Base-by-base conservation (phyloP, 2,888 invertebrate species). In the Netelia melanura region DNA sequence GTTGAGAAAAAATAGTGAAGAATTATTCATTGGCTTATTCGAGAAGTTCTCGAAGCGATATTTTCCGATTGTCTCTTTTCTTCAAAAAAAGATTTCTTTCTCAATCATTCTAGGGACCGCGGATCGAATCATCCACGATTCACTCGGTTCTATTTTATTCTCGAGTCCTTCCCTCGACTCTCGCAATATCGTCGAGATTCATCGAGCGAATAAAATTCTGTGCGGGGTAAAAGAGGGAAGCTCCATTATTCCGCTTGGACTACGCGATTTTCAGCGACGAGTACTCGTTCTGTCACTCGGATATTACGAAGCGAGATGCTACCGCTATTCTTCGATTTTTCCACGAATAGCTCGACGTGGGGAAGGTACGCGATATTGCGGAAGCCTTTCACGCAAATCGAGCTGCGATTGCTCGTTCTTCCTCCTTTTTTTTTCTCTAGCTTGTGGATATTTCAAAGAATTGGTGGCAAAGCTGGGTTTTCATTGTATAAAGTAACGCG, bases 201-300 rank as follows among this genome's bases (percentile, higher is more conserved):
- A 64, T 44, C 70, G 62, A 54, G 21, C 70, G 81, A 82, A 82
- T 76, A 77, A 82, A 82, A 65, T 82, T 64, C 44, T 64, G 23
- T 56, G 38, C 48, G 52, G 44, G 54, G 44, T 64, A 14, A 14
- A 71, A 48, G 48, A 82, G 52, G 68, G 56, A 64, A 44, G 56
- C 56, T 48, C 76, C 71, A 67, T 82, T 72, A 77, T 82, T 82
- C 82, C 81, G 54, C 76, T 81, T 81, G 82, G 71, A 81, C 64
- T 81, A 58, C 70, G 76, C n/a, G 17, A 43, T 76, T 17, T 54
- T 48, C 17, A 38, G 30, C 30, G 61, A 23, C 9, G 71, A 56
- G 14, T 67, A 11, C 54, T 78, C 70, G 38, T 61, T 25, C 61
- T 52, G 48, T 70, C 38, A 43, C 30, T 56, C 11, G 38, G 38